Evolutionary conservation across 2,113 vertebrate species (phyloP), one percentile per base, ranked within the genome.

Genomic region (Apeltes quadracus): DNA sequence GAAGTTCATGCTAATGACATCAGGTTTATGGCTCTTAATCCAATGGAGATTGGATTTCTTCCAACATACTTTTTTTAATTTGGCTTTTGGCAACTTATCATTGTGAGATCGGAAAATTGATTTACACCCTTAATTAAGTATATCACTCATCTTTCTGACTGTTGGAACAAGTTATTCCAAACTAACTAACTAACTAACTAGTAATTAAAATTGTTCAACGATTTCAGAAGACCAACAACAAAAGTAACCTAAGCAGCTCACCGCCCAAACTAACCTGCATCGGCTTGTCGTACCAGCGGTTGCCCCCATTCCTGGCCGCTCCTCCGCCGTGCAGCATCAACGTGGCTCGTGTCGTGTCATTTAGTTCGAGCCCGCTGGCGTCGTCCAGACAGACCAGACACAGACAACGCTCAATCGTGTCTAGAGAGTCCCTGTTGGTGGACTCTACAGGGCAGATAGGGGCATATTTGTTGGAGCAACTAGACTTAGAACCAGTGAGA

Each of bases 261-360:
- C 10, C 66, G 25, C 46, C 61, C 27, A 81, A 56, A 57, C 58
- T 82, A 87, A 99, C 98, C 97, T 99, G 98, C 93, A 98, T 95
- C 1, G 97, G 95, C 82, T 99, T 99, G 93, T 99, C 97, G 0
- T 98, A 99, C 97, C 97, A 99, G 10, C 98, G 96, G 69, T 99
- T 99, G 9, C 93, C 96, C 14, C 97, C 95, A 0, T 96, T 98
- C 61, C 84, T 94, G 23, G 90, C 84, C 63, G 66, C 90, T 29
- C 97, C 97, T 54, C 95, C 96, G 0, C 97, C 97, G 0, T 99
- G 97, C 4, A 99, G 95, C 91, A 99, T 94, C 56, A 96, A 89
- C 55, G 92, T 39, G 0, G 97, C 96, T 67, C 93, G 93, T 72
- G 92, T 94, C 18, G 93, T 93, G 54, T 96, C 92, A 1, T 27